Evolutionary conservation across 2,113 vertebrate genomes (phyloP), one percentile per base, ranked within the genome.

Genomic region (Callionymus lyra): DNA sequence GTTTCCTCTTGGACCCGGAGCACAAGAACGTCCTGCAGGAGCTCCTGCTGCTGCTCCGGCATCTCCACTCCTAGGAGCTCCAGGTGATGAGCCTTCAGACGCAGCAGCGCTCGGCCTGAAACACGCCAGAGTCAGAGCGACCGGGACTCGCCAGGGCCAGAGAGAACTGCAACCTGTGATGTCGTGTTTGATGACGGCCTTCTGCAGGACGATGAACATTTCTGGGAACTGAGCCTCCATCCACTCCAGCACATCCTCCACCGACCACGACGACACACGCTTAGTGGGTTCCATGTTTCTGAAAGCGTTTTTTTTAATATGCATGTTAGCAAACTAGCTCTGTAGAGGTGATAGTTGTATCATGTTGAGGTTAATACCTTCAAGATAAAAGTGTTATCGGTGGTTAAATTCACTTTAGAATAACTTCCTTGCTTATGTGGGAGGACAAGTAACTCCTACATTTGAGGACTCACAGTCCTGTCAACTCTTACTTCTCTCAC

Each of bases 1-100:
- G 85, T 61, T 64, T 85, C 82, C 31, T 86, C 80, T 21, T 78
- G 79, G 17, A 87, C 63, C 62, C 61, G 56, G 50, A 88, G 79
- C 31, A 77, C 61, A 13, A 85, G 77, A 12, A 87, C 39, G 14
- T 76, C 74, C 34, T 73, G 79, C 50, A 85, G 37, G 12, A 88
- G 66, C 15, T 77, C 65, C 54, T 71, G 62, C 47, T 79, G 73
- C 44, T 80, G 70, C 18, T 67, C 60, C 62, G 69, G 57, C 0
- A 44, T 44, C 6, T 50, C 50, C 41, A 88, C 50, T 2, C 86
- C 84, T 31, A 87, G 71, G 10, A 70, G 58, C 59, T 78, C 59
- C 65, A 88, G 75, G 55, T 81, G 75, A 41, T 63, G 60, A 6
- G 77, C 65, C 12, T 70, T 76, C 16, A 88, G 38, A 46, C 83